These are phyloP conservation scores for Drosophila micromelanica DNA, from an alignment of 1,140 invertebrate genomes.

Conservation along the genomic window DNA sequence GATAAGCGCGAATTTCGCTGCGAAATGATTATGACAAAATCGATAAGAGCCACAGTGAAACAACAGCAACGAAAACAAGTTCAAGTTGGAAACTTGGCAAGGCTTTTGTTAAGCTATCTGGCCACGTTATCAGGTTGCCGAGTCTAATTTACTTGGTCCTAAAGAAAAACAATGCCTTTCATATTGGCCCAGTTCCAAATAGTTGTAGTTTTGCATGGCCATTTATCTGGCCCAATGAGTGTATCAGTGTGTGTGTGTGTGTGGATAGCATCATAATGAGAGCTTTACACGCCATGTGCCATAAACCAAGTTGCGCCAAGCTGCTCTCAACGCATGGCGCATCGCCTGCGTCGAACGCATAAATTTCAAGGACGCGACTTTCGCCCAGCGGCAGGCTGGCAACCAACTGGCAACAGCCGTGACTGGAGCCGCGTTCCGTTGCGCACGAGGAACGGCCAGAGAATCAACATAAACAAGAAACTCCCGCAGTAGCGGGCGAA, in stretches of 20 bases:
- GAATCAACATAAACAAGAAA: slow-evolving; percentile 42
- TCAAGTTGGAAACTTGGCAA: slow-evolving; percentile 15
- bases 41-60: slow-evolving; percentile 42
- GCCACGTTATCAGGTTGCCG: slow-evolving; percentile 48
- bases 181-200: slow-evolving; percentile 76
- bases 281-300: slow-evolving; percentile 77
- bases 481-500: slow-evolving; percentile 38
- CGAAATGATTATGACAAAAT: slow-evolving; percentile 52
- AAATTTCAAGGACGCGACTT: slow-evolving; percentile 75
- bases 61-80: slow-evolving; percentile 8
- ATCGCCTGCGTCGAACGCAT: slow-evolving; percentile 76
- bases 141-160: slow-evolving; percentile 64
- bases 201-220: slow-evolving; percentile 57
- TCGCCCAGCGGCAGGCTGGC: too few relatives aligned
- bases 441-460: slow-evolving; percentile 29
- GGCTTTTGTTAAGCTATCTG: slow-evolving; percentile 27
- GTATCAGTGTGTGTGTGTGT: slow-evolving; percentile 22
- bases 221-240: slow-evolving; percentile 52
- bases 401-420: slow-evolving; percentile 33
- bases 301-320: slow-evolving; percentile 26
- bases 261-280: slow-evolving; percentile 68
- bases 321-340: slow-evolving; percentile 50
- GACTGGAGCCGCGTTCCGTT: slow-evolving; percentile 39
- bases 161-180: slow-evolving; percentile 63
- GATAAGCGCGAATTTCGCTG: slow-evolving; percentile 35